A percentile compares a stretch with the other conserved stretches of the same genome.
phyloP scores from a whole-genome alignment of 1,140 invertebrate genomes.

The Drosophila bocqueti region DNA sequence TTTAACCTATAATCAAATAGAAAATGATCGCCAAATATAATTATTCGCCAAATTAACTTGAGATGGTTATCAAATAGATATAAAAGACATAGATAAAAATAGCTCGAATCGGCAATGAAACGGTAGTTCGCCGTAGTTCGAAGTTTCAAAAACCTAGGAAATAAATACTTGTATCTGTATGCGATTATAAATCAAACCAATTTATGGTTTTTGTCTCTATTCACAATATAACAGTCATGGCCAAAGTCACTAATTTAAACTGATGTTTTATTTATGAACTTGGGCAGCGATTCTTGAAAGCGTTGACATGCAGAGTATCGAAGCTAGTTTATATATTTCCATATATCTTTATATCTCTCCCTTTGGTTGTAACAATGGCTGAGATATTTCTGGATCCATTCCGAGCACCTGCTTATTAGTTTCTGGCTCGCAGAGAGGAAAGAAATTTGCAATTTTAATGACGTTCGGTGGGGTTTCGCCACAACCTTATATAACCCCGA shows the following conservation, averaged over 20 bases:
- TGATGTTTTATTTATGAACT: conserved; percentile 44
- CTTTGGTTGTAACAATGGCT: conserved; percentile 11
- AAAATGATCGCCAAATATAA: neutral
- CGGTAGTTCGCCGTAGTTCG: conserved; percentile 23
- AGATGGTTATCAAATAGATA: conserved; percentile 17
- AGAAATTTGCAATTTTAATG: conserved; percentile 69
- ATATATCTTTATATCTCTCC: neutral
- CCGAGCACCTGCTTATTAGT: conserved; percentile 38
- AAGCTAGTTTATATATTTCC: conserved; percentile 4
- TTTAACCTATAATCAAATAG: neutral
- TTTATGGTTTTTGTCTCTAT: conserved; percentile 37
- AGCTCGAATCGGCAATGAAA: conserved; percentile 27
- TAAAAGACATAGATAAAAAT: conserved; percentile 12
- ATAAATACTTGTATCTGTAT: conserved; percentile 2
- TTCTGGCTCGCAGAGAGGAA: conserved; percentile 33
- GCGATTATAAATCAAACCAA: conserved; percentile 41
- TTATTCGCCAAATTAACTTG: conserved; percentile 8
- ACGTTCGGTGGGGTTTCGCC: conserved; percentile 35
- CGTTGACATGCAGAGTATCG: conserved; percentile 29
- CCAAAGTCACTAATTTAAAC: conserved; percentile 52
- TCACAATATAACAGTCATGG: conserved; percentile 40
- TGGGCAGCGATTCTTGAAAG: conserved; percentile 18
- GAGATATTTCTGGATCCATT: conserved; percentile 30
- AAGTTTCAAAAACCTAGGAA: conserved; percentile 11
- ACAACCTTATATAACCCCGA: conserved; percentile 61